Conservation (phyloP, 2,888 invertebrate species). For the Rotaria socialis region DNA sequence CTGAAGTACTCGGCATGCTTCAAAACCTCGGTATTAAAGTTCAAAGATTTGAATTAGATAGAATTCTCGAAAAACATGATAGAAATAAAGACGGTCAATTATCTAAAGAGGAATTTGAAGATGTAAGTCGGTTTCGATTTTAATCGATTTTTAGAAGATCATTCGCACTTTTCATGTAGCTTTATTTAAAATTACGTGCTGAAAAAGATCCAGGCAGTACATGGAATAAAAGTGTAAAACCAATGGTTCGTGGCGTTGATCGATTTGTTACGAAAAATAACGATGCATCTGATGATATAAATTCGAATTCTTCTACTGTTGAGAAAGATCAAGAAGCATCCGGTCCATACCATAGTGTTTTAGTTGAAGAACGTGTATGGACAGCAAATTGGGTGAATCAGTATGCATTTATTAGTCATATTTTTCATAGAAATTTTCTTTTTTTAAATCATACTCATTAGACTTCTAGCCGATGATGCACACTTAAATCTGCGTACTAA, state of each 20-base stretch:
- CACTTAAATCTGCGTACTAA: constrained; percentile 64
- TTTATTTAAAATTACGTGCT: constrained; percentile 76
- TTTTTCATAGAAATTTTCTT: too few species aligned
- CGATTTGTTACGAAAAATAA: constrained; percentile 78
- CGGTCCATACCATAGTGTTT: constrained; percentile 84
- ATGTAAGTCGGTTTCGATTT: constrained; percentile 59
- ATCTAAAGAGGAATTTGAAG: constrained; percentile 81
- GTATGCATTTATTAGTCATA: constrained; percentile 49
- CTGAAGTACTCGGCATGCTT: neutral
- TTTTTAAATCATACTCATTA: constrained; percentile 35
- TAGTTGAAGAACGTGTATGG: constrained; percentile 77
- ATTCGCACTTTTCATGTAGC: constrained; percentile 53
- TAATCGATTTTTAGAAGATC: constrained; percentile 36
- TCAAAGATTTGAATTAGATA: neutral
- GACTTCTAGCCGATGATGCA: constrained; percentile 72
- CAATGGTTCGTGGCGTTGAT: constrained; percentile 73
- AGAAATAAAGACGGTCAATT: constrained; percentile 67
- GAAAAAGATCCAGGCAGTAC: constrained; percentile 83
- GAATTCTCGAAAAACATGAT: constrained; percentile 49
- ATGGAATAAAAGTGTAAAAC: constrained; percentile 85
- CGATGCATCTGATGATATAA: constrained; percentile 66
- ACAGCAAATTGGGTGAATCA: constrained; percentile 96
- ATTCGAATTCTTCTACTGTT: neutral
- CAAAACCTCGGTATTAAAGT: neutral
- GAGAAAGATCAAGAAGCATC: constrained; percentile 61